These are phyloP conservation scores for Epizoanthus stellaris DNA, from an alignment of 92 coral and sea anemone genomes.

Conservation along the genomic window DNA sequence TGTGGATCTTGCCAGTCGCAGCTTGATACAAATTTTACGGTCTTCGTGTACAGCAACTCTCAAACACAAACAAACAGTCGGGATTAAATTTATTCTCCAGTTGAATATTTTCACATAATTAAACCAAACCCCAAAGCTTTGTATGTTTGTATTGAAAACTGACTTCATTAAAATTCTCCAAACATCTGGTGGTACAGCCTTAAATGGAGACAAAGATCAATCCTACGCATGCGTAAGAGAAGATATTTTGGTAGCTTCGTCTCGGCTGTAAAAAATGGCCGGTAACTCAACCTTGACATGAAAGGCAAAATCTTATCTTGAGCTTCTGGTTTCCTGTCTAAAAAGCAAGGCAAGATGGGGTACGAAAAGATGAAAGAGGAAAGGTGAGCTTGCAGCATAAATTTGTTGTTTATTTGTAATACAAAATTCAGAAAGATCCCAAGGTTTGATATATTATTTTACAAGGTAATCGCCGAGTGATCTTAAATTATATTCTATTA, in stretches of 20 bases:
- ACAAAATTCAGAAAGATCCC: conserved; percentile 11
- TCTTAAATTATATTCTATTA: conserved; percentile 37
- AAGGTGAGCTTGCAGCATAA: conserved; percentile 18
- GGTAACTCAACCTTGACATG: conserved; percentile 38
- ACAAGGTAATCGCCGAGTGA: conserved; percentile 28
- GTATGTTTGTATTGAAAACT: conserved; percentile 34
- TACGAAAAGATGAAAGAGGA: conserved; percentile 48
- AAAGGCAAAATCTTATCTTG: conserved; percentile 3
- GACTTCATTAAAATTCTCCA: conserved; percentile 38
- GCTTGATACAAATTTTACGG: neutral
- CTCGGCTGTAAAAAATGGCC: conserved; percentile 43
- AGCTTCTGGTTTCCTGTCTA: conserved; percentile 36
- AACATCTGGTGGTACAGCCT: conserved; percentile 44
- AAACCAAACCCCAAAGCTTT: conserved; percentile 28
- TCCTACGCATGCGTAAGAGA: conserved; percentile 20
- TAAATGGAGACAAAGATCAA: neutral
- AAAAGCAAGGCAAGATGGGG: conserved; percentile 27
- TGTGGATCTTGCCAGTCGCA: neutral
- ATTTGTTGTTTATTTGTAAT: neutral
- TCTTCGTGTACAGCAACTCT: neutral
- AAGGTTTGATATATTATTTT: neutral
- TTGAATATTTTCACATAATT: conserved; percentile 12
- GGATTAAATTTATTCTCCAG: neutral
- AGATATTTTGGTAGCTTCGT: conserved; percentile 8
- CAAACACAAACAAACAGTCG: neutral